These are phyloP conservation scores for Atethmia centrago DNA, from an alignment of 2,888 invertebrate genomes.

Conservation along the genomic window DNA sequence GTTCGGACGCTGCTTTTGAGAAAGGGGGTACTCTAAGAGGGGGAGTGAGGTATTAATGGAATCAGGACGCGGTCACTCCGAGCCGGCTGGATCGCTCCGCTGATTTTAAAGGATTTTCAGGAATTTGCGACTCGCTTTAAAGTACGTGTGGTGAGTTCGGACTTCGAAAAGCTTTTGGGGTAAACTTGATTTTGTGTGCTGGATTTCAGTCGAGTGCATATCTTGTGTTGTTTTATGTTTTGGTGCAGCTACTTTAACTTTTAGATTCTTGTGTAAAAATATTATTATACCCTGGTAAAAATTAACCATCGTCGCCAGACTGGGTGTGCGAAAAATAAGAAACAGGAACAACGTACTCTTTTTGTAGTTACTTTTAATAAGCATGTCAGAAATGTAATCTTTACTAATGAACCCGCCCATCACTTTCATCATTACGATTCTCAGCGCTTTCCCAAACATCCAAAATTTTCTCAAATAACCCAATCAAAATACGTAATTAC, in stretches of 20 bases:
- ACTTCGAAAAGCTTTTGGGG: constrained; percentile 76
- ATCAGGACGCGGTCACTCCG: constrained; percentile 81
- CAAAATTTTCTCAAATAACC: not conserved
- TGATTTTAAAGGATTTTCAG: constrained; percentile 84
- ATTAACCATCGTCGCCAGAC: not conserved
- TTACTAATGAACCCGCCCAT: too few relatives aligned
- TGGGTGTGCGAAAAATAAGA: not conserved
- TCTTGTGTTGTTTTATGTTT: constrained; percentile 43
- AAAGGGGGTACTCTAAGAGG: constrained; percentile 66
- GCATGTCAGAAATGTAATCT: not conserved
- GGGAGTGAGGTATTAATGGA: constrained; percentile 77
- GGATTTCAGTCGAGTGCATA: constrained; percentile 55
- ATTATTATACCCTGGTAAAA: not conserved
- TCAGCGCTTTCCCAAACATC: not conserved
- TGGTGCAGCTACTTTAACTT: not conserved
- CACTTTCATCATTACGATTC: too few relatives aligned
- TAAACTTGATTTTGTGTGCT: constrained; percentile 71
- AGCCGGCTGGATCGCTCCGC: constrained; percentile 75
- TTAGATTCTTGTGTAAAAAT: not conserved
- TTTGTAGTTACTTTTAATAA: not conserved
- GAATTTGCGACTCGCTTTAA: constrained; percentile 77
- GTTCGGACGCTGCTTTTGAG: constrained; percentile 69
- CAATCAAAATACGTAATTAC: constrained; percentile 34
- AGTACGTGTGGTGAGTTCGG: constrained; percentile 76
- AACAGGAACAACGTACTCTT: not conserved